Evolutionary conservation across 1,140 invertebrate genomes (phyloP).

Genomic region (Sminthurinus signatus): DNA sequence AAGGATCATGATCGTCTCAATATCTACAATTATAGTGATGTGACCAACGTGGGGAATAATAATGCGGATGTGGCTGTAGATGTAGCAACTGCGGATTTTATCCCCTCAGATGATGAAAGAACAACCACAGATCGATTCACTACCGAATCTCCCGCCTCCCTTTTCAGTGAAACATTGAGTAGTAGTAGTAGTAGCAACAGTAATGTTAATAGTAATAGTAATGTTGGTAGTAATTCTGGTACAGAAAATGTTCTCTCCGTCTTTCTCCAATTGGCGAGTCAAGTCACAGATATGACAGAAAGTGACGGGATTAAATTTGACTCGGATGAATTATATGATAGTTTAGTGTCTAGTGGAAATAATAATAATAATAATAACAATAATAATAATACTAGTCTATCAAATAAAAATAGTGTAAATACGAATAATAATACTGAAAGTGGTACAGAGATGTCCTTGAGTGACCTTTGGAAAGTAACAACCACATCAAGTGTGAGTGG

Average conservation of each 20-base stretch:
- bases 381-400: background rate
- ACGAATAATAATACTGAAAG: no score
- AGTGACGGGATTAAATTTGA: background rate
- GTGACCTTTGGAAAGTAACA: conserved; percentile 22
- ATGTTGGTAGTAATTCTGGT: background rate
- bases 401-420: no score
- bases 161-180: conserved; percentile 26
- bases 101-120: background rate
- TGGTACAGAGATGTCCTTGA: background rate
- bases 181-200: background rate
- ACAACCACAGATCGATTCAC: no score
- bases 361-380: background rate
- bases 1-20: conserved; percentile 2
- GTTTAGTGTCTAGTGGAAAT: background rate
- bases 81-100: no score
- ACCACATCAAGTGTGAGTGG: conserved; percentile 23
- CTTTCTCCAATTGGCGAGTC: conserved; percentile 28
- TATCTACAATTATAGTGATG: conserved; percentile 6
- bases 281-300: conserved; percentile 1
- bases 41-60: background rate
- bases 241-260: conserved; percentile 36
- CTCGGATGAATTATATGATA: conserved; percentile 23
- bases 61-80: background rate
- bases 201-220: background rate
- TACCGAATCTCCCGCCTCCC: background rate